A percentile compares a stretch with the other conserved stretches of the same genome.
These are phyloP conservation scores for Struthio camelus DNA, from an alignment of 2,113 vertebrate species.

Conservation along the genomic window DNA sequence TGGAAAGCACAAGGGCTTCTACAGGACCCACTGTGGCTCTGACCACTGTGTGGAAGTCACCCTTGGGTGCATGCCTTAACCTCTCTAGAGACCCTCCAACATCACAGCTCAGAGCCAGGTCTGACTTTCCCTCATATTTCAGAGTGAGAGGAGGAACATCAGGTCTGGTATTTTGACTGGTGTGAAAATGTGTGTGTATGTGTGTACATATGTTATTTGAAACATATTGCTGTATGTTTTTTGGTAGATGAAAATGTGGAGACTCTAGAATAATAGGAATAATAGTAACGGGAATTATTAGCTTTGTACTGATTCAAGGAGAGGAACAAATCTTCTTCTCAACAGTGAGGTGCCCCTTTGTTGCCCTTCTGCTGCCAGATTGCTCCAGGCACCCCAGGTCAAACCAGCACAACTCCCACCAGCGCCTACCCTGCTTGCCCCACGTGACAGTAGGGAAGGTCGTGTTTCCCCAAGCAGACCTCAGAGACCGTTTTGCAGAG, in stretches of 20 bases:
- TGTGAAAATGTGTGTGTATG: not conserved
- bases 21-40: not conserved
- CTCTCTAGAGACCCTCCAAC: not conserved
- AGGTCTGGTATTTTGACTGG: not conserved
- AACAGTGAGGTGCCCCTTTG: fast-evolving
- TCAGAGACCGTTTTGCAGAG: not conserved
- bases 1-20: not conserved
- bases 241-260: not conserved
- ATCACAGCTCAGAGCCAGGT: not conserved
- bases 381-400: not conserved
- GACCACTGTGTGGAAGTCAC: not conserved
- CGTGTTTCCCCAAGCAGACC: not conserved
- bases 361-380: not conserved
- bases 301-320: not conserved
- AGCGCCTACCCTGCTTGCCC: not conserved
- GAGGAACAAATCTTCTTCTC: not conserved
- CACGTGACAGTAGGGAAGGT: fast-evolving
- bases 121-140: not conserved
- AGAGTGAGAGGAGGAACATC: not conserved
- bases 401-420: not conserved
- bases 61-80: not conserved
- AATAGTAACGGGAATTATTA: not conserved
- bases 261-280: not conserved
- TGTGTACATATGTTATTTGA: not conserved
- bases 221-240: not conserved